Evolutionary conservation across 2,888 invertebrate genomes (phyloP), one percentile per base, ranked within the genome.

Genomic region (Cerastis rubricosa): DNA sequence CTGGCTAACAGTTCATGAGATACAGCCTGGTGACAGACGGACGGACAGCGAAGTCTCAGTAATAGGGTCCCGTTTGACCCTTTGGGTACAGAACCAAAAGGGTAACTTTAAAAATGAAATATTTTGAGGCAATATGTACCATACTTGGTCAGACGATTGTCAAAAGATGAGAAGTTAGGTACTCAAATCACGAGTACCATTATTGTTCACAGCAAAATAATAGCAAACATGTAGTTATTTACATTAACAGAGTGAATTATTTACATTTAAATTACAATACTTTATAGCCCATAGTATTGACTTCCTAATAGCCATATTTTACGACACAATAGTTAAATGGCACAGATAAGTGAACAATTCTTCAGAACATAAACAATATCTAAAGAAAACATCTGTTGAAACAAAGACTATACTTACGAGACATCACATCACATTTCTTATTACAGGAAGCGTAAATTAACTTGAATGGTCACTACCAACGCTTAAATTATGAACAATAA

Each of bases 401-500:
- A 85, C 87, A 86, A 87, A 87, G 74, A 61, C 14, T 6, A 14
- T 22, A 68, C 45, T 63, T 47, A 68, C 65, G 65, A 17, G 64
- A 14, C 25, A 29, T 35, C 35, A 25, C 71, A 54, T 64, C 70
- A n/a, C 14, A 40, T 54, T 47, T 78, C 80, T 72, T 61, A 76
- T 2, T 17, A 75, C 76, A 81, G 86, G 87, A 86, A 76, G 81
- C 35, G 6, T 11, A 70, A 74, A 84, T 86, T 84, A 84, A 72
- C 81, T 74, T 64, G 61, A 74, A 79, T 77, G 35, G 81, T 71
- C 29, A 80, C 71, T 54, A 61, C 61, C 76, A 69, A 75, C 75
- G 74, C 69, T 40, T 69, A 63, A 47, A 49, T 72, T 74, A 80
- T 19, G 65, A 73, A 76, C 69, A 74, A n/a, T 43, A 66, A 61